A percentile compares a stretch with the other conserved stretches of the same genome.
These are phyloP conservation scores for Meleagris gallopavo DNA, from an alignment of 2,113 vertebrate species.

Conservation along the genomic window DNA sequence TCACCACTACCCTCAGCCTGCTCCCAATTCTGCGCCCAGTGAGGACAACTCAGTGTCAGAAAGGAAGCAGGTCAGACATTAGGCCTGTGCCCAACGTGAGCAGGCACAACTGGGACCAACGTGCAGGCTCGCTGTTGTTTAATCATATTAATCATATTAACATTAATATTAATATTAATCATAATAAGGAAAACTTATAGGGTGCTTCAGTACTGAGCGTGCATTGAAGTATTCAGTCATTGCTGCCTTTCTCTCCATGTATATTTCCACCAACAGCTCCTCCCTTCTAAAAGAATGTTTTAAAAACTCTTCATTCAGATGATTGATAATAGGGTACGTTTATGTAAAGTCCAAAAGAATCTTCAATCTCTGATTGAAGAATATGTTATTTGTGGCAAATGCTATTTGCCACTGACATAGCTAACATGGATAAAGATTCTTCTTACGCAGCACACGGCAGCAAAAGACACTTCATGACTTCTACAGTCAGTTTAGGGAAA, in stretches of 20 bases:
- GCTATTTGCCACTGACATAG: not conserved
- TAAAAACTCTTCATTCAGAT: not conserved
- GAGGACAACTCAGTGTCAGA: not conserved
- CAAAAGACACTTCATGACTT: not conserved
- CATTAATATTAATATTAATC: not conserved
- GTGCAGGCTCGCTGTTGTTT: not conserved
- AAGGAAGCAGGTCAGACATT: not conserved
- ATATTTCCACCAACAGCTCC: not conserved
- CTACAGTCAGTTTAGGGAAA: not conserved
- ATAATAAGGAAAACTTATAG: not conserved
- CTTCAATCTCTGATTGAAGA: not conserved
- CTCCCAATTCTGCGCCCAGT: not conserved
- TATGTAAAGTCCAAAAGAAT: not conserved
- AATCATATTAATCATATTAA: not conserved
- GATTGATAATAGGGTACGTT: not conserved
- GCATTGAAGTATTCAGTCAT: not conserved
- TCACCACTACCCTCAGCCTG: rapidly evolving
- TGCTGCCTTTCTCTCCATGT: not conserved
- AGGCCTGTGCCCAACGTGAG: rapidly evolving
- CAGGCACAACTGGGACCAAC: not conserved
- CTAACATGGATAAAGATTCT: not conserved
- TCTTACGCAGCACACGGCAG: not conserved
- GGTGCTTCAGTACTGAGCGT: not conserved
- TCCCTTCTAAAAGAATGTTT: not conserved
- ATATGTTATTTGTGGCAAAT: not conserved